Conservation (phyloP, 2,888 invertebrate species). For the Beris morrisii region DNA sequence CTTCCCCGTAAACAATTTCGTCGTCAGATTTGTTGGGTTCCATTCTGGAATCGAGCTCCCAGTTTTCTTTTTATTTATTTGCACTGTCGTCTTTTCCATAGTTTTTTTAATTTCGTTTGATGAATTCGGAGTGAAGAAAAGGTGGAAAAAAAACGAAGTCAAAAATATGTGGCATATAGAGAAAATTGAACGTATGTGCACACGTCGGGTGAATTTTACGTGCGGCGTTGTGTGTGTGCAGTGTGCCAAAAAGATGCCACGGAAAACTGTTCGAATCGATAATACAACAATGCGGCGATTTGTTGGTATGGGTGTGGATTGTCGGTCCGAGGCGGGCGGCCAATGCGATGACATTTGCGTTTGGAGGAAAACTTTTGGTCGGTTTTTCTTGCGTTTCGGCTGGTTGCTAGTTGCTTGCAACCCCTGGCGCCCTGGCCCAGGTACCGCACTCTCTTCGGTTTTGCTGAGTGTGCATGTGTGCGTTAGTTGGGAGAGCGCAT, state of each 20-base stretch:
- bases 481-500: neutral
- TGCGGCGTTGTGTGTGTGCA: neutral
- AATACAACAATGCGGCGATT: neutral
- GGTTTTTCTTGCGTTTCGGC: neutral
- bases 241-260: slow-evolving; percentile 23
- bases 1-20: too few relatives aligned
- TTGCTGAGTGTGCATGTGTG: neutral
- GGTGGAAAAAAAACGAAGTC: slow-evolving; percentile 2
- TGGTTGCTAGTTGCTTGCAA: neutral
- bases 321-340: neutral
- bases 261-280: slow-evolving; percentile 25
- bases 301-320: neutral
- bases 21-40: too few relatives aligned
- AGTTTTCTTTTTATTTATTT: slow-evolving; percentile 17
- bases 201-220: neutral
- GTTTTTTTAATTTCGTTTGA: too few relatives aligned
- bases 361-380: neutral
- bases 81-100: slow-evolving; percentile 4
- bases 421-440: neutral
- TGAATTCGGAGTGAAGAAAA: too few relatives aligned
- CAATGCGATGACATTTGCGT: slow-evolving; percentile 25
- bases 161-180: slow-evolving; percentile 28
- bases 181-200: slow-evolving; percentile 17
- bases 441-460: neutral
- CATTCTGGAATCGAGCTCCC: neutral